Percentiles rank a stretch among this genome's conserved stretches.
Conservation (phyloP, 92 coral and sea anemone species). For the Galaxea fascicularis region DNA sequence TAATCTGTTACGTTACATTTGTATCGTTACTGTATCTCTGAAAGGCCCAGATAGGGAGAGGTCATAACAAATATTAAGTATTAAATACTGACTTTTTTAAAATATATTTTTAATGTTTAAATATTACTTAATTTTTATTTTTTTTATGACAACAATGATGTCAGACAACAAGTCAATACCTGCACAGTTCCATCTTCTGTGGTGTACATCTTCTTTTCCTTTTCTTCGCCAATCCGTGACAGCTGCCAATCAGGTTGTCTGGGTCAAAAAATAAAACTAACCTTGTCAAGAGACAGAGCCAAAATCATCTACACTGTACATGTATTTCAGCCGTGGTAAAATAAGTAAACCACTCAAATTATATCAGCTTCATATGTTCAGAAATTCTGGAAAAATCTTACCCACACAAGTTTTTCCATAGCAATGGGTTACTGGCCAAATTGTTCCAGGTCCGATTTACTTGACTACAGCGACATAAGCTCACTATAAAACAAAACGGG, state of each 20-base stretch:
- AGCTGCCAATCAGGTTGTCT: slow-evolving; percentile 90
- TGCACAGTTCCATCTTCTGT: slow-evolving; percentile 80
- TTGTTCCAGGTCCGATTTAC: slow-evolving; percentile 91
- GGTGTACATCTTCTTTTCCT: slow-evolving; percentile 74
- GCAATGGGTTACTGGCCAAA: slow-evolving; percentile 59
- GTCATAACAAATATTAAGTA: too few species aligned
- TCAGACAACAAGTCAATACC: slow-evolving; percentile 55
- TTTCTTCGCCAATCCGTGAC: slow-evolving; percentile 82
- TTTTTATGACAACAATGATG: not conserved
- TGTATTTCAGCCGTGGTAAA: not conserved
- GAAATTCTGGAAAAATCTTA: slow-evolving; percentile 4
- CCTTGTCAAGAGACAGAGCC: not conserved
- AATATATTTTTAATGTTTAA: too few species aligned
- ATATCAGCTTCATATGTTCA: not conserved
- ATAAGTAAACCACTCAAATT: too few species aligned
- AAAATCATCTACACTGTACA: not conserved
- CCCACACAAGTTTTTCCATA: slow-evolving; percentile 87
- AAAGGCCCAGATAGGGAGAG: too few species aligned
- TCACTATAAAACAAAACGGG: slow-evolving; percentile 66
- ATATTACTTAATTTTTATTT: too few species aligned
- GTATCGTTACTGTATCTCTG: too few species aligned
- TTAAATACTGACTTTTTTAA: too few species aligned
- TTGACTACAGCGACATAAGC: slow-evolving; percentile 86
- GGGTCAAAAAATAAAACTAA: not conserved
- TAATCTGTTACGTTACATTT: too few species aligned